These are phyloP conservation scores for Bellardia bayeri DNA, from an alignment of 2,888 invertebrate species.

Conservation along the genomic window DNA sequence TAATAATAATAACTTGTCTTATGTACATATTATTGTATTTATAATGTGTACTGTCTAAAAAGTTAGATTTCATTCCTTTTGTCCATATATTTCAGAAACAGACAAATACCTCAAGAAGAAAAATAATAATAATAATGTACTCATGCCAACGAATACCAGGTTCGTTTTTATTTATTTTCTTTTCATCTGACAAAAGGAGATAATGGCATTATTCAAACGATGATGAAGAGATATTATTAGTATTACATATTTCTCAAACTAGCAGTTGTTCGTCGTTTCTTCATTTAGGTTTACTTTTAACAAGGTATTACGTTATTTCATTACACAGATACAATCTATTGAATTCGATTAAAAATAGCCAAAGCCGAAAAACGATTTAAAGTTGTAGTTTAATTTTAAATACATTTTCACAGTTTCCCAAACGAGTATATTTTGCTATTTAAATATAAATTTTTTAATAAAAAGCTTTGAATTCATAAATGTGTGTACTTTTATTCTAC, in stretches of 20 bases:
- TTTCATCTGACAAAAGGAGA: slow-evolving; percentile 42
- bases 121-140: slow-evolving; percentile 32
- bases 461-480: too few relatives aligned
- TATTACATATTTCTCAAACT: neutral
- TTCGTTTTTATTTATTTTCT: slow-evolving; percentile 2
- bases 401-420: too few relatives aligned
- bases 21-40: slow-evolving; percentile 25
- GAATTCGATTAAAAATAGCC: too few relatives aligned
- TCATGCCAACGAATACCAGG: slow-evolving; percentile 28
- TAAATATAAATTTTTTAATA: too few relatives aligned
- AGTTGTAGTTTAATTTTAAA: too few relatives aligned
- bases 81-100: slow-evolving; percentile 66
- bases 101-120: slow-evolving; percentile 35
- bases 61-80: slow-evolving; percentile 49
- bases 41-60: slow-evolving; percentile 31
- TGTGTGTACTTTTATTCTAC: too few relatives aligned
- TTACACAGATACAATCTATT: neutral
- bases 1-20: neutral
- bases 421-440: too few relatives aligned
- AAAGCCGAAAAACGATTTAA: too few relatives aligned
- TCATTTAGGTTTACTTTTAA: slow-evolving; percentile 15
- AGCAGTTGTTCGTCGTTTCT: neutral
- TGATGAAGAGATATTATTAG: slow-evolving; percentile 12
- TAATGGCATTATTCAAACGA: slow-evolving; percentile 30
- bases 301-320: neutral